phyloP scores from a whole-genome alignment of 37 sponge, comb jelly and placozoan species.

The Ephydatia muelleri region DNA sequence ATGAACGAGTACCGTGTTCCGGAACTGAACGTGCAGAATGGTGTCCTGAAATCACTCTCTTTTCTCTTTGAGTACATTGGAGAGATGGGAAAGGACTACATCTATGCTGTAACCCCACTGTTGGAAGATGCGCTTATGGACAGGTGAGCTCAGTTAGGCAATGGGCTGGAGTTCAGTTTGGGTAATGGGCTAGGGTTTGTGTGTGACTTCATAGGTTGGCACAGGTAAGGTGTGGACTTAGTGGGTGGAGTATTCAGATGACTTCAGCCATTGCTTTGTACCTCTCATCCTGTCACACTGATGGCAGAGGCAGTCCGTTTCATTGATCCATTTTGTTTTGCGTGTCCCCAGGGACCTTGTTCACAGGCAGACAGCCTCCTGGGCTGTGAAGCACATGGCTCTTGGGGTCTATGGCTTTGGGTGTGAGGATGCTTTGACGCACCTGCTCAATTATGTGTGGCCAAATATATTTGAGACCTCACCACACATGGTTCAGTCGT shows the following conservation, averaged over 20 bases:
- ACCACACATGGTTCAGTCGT: slow-evolving; percentile 93
- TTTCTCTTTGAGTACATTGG: slow-evolving; percentile 99
- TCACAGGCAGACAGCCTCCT: slow-evolving; percentile 95
- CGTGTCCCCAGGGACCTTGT: slow-evolving; percentile 83
- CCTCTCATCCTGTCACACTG: too few species aligned
- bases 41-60: slow-evolving; percentile 91
- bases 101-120: slow-evolving; percentile 95
- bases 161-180: neutral
- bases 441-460: slow-evolving; percentile 96
- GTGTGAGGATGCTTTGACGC: slow-evolving; percentile 94
- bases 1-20: slow-evolving; percentile 99
- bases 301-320: too few species aligned
- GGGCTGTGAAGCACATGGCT: slow-evolving; percentile 98
- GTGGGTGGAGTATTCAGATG: too few species aligned
- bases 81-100: slow-evolving; percentile 99
- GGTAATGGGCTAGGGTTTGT: too few species aligned
- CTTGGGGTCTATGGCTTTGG: slow-evolving; percentile 97
- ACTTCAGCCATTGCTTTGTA: too few species aligned
- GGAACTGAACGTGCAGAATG: slow-evolving; percentile 97
- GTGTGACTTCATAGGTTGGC: too few species aligned
- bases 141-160: slow-evolving; percentile 66
- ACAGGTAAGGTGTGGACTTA: too few species aligned
- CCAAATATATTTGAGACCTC: slow-evolving; percentile 97
- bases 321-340: too few species aligned
- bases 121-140: slow-evolving; percentile 99